A percentile compares a stretch with the other conserved stretches of the same genome.
phyloP scores from a whole-genome alignment of 2,888 invertebrate species.

The Agrotis clavis region DNA sequence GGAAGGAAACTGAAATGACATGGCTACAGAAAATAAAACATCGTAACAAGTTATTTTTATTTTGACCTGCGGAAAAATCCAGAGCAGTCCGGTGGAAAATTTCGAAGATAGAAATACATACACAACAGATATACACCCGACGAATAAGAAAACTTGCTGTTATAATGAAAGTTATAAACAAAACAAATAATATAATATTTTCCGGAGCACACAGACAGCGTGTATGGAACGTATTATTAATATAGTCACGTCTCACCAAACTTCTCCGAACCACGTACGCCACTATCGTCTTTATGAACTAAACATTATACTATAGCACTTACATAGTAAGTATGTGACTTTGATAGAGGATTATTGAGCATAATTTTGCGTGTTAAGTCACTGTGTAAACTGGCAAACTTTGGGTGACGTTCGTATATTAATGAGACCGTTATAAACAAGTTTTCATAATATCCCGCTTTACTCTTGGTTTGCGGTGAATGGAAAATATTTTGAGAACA shows the following conservation, averaged over 20 bases:
- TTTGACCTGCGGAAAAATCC: neutral
- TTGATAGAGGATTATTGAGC: constrained; percentile 64
- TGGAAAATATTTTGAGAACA: constrained; percentile 60
- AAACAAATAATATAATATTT: constrained; percentile 52
- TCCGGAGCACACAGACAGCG: constrained; percentile 18
- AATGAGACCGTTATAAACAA: constrained; percentile 55
- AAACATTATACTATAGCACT: constrained; percentile 53
- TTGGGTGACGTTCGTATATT: constrained; percentile 52
- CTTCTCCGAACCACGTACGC: constrained; percentile 55
- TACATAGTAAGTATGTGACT: constrained; percentile 49
- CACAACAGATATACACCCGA: constrained; percentile 4
- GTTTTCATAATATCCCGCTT: constrained; percentile 55
- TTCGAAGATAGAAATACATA: constrained; percentile 15
- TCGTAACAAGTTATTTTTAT: neutral
- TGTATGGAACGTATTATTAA: constrained; percentile 38
- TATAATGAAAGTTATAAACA: constrained; percentile 34
- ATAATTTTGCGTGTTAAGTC: constrained; percentile 56
- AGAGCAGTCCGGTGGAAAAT: neutral
- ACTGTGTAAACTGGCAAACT: constrained; percentile 53
- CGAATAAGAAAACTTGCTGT: constrained; percentile 28
- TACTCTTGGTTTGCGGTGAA: constrained; percentile 39
- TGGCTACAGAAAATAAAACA: neutral
- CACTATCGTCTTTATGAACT: constrained; percentile 59
- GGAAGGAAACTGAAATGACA: neutral
- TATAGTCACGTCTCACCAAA: constrained; percentile 52